These are phyloP conservation scores for Rhingia rostrata DNA, from an alignment of 2,888 invertebrate species.

Conservation along the genomic window DNA sequence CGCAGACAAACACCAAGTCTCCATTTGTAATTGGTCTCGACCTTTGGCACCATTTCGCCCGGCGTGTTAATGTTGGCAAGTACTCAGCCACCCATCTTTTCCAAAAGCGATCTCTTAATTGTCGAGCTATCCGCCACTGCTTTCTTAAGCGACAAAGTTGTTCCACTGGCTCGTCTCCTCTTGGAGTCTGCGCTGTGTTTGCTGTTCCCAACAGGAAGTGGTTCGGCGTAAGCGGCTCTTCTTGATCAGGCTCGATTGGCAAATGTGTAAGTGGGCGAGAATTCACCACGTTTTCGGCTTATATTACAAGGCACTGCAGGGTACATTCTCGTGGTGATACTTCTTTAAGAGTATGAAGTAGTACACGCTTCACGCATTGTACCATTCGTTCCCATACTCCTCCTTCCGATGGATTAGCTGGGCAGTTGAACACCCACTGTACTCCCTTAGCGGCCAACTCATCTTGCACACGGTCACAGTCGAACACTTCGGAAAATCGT, in stretches of 20 bases:
- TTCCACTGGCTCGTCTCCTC: background rate
- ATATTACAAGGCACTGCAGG: conserved; percentile 9
- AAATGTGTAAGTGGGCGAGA: conserved; percentile 20
- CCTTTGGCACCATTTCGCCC: background rate
- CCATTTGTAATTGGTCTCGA: background rate
- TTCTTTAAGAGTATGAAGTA: background rate
- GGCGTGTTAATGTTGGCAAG: background rate
- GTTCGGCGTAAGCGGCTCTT: conserved; percentile 37
- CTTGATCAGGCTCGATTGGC: conserved; percentile 3
- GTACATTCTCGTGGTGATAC: background rate
- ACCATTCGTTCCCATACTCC: conserved; percentile 41
- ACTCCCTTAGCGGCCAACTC: background rate
- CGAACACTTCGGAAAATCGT: background rate
- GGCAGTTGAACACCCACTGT: conserved; percentile 40
- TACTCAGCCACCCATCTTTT: background rate
- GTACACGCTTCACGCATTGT: conserved; percentile 11
- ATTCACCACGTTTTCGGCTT: conserved; percentile 7
- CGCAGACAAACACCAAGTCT: background rate
- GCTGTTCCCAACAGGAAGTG: conserved; percentile 6
- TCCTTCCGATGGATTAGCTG: conserved; percentile 26
- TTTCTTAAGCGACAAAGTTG: background rate
- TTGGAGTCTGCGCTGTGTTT: background rate
- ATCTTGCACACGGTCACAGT: background rate
- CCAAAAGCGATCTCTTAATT: conserved; percentile 16
- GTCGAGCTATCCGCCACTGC: background rate